A percentile compares a stretch with the other conserved stretches of the same genome.
phyloP scores from a whole-genome alignment of 2,797 vertebrate species.

The Lepilemur ruficaudatus region DNA sequence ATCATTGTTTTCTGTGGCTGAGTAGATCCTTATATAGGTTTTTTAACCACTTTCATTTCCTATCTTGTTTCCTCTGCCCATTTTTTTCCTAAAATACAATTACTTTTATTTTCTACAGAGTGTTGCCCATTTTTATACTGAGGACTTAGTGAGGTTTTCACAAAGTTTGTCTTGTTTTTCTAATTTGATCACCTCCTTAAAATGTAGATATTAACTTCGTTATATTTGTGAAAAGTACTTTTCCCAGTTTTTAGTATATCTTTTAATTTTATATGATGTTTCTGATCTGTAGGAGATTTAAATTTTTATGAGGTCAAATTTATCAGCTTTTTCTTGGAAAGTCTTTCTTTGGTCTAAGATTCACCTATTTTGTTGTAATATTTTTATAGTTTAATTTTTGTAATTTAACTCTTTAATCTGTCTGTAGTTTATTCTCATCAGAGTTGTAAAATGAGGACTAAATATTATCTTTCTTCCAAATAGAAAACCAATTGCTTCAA shows the following conservation, averaged over 20 bases:
- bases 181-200: not conserved
- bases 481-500: not conserved
- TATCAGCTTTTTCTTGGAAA: constrained; percentile 10
- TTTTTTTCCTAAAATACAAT: too few relatives aligned
- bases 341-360: constrained; percentile 18
- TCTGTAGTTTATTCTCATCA: constrained; percentile 12
- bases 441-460: not conserved
- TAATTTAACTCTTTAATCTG: not conserved
- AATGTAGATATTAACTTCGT: not conserved
- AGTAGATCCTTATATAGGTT: not conserved
- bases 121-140: not conserved
- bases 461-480: not conserved
- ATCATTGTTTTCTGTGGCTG: too few relatives aligned
- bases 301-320: constrained; percentile 41
- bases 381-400: constrained; percentile 19
- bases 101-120: not conserved
- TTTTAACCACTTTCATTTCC: too few relatives aligned
- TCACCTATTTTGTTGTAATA: constrained; percentile 14
- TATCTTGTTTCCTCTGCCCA: too few relatives aligned
- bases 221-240: constrained; percentile 6
- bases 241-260: not conserved
- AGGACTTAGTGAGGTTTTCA: not conserved
- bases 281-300: not conserved
- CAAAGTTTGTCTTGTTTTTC: not conserved
- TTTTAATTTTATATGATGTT: constrained; percentile 26